Evolutionary conservation across 2,113 vertebrate species (phyloP).

Genomic region (Psittacara wagleri): DNA sequence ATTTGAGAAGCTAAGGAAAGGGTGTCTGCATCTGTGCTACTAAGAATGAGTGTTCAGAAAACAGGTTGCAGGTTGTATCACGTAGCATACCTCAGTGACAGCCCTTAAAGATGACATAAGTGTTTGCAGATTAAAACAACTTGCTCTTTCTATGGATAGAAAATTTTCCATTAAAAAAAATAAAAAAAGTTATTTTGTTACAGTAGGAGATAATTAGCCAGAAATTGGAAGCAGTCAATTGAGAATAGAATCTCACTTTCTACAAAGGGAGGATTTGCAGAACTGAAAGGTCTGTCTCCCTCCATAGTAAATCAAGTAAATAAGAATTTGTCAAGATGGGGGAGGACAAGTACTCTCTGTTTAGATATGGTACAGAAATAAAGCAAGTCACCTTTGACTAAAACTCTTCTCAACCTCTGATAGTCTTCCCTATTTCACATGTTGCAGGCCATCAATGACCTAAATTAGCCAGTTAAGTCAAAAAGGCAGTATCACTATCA

Average conservation of each 20-base stretch:
- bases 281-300: neutral
- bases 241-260: slow-evolving; percentile 13
- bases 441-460: neutral
- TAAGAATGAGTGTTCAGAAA: neutral
- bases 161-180: neutral
- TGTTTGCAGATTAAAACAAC: neutral
- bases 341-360: neutral
- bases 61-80: neutral
- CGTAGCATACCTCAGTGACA: neutral
- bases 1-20: neutral
- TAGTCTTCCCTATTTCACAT: neutral
- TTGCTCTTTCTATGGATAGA: neutral
- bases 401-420: neutral
- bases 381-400: neutral
- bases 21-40: neutral
- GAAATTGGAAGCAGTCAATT: neutral
- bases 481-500: neutral
- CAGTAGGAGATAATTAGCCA: neutral
- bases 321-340: neutral
- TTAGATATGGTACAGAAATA: neutral
- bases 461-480: neutral
- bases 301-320: neutral
- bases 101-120: neutral
- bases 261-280: neutral
- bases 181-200: slow-evolving; percentile 9